Base-by-base conservation (phyloP, 1,140 invertebrate species). In the Ditylenchus dipsaci region DNA sequence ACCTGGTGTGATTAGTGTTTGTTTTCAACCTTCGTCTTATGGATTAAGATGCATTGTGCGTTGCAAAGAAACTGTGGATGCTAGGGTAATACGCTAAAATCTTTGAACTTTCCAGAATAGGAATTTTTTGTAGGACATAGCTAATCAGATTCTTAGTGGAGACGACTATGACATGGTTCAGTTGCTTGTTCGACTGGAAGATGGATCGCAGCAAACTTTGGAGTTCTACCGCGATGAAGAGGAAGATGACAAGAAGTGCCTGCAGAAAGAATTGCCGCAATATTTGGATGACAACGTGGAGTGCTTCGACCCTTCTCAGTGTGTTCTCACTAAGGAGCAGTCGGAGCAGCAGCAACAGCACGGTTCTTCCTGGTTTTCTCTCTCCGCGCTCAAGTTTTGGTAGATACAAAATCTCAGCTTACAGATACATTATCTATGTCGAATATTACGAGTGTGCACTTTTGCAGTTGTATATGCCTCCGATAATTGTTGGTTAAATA, bases 261-360 rank as follows among this genome's bases (percentile, higher is more conserved):
- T 43, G 17, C 5, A 30, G 29, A 43, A 43, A 13, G 3, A 30
- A n/a, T 21, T 61, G 59, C 59, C 59, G 29, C 29, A 30, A 13
- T 61, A 61, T 61, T 29, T 61, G 19, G 59, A 61, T 8, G 59
- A 61, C n/a, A 33, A 61, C 26, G 59, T 33, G n/a, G 59, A 61
- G 19, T 30, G 29, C 19, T 30, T 43, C 13, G 59, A 61, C n/a
- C 59, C 59, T 21, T 33, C 59, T n/a, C 59, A 61, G 29, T 61
- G 59, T 29, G n/a, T 61, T 30, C n/a, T 61, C n/a, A 61, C 29
- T 5, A 61, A 61, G 13, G 59, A 61, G n/a, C 59, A 61, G 29
- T 43, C 29, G 13, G 59, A 61, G 19, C 3, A 30, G 53, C 53
- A 56, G 38, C 27, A 61, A 43, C 59, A 43, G n/a, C 3, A 30